Percentiles rank a stretch among this genome's conserved stretches.
These are phyloP conservation scores for Siniperca undulata DNA, from an alignment of 2,797 vertebrate species.

Conservation along the genomic window DNA sequence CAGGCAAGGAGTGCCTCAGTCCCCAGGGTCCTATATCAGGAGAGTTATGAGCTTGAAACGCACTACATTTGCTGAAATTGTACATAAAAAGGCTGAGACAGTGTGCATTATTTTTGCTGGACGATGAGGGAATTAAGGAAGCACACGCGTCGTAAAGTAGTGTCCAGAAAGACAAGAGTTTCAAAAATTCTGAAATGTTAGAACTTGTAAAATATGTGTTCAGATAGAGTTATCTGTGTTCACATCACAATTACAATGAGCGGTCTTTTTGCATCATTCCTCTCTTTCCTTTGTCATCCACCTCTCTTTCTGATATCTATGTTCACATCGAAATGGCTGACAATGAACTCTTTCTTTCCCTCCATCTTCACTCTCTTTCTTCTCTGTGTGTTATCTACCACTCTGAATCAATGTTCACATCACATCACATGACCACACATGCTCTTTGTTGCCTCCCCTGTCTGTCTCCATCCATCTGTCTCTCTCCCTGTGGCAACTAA, in stretches of 20 bases:
- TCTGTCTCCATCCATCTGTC: slow-evolving; percentile 27
- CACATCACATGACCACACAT: slow-evolving; percentile 48
- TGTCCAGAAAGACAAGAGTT: background rate
- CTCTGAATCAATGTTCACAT: slow-evolving; percentile 54
- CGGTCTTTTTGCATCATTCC: slow-evolving; percentile 2
- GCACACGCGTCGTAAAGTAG: background rate
- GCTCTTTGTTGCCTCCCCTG: slow-evolving; percentile 34
- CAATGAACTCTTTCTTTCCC: slow-evolving; percentile 68
- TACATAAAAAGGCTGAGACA: background rate
- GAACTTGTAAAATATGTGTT: background rate
- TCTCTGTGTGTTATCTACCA: slow-evolving; percentile 30
- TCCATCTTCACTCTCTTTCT: slow-evolving; percentile 26
- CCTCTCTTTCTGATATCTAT: slow-evolving; percentile 59
- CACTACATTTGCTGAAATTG: slow-evolving; percentile 38
- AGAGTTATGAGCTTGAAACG: slow-evolving; percentile 34
- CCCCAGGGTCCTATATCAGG: slow-evolving; percentile 36
- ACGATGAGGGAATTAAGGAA: background rate
- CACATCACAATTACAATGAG: background rate
- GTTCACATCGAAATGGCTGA: slow-evolving; percentile 63
- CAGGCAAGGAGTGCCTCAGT: slow-evolving; percentile 4
- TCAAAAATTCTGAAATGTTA: background rate
- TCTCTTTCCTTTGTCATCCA: slow-evolving; percentile 46
- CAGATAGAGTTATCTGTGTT: background rate
- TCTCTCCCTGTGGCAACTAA: slow-evolving; percentile 4
- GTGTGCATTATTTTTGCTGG: background rate